Evolutionary conservation across 2,797 vertebrate genomes (phyloP), one percentile per base, ranked within the genome.

Genomic region (Argentina silus): DNA sequence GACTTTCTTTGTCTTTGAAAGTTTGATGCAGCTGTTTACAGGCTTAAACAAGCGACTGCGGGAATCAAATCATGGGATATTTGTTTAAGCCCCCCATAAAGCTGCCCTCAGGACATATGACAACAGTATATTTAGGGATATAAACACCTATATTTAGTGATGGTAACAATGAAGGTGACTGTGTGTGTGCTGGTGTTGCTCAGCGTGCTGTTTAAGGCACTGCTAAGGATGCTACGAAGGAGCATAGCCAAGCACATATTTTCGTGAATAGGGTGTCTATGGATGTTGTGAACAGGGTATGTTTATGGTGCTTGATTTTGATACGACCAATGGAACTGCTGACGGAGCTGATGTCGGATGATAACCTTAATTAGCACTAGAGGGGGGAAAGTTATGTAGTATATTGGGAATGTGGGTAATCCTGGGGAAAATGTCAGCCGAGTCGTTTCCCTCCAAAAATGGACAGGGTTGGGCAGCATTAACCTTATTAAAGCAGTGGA

Each of bases 11-110:
- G 61, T 42, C 61, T 66, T 67, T 61, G 2, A 7, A 59, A 68
- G 27, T 36, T 62, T 56, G 45, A 79, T 60, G 47, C 74, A 76
- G 70, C 73, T 60, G 68, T 63, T 74, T 48, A 57, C 66, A 0
- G 51, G 65, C 3, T 76, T 45, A 69, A 69, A 72, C 11, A 2
- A 48, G 69, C 1, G 15, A 12, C 36, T 57, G 14, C 60, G 1
- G 44, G 14, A 73, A 67, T 56, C 12, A 62, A 9, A 74, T 67
- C 36, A 42, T 4, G 14, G 8, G 42, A 47, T 11, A 64, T 64
- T 64, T 17, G 9, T n/a, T 44, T 44, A 9, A 2, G 51, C 9
- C 14, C 48, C n/a, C n/a, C n/a, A n/a, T 23, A 43, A 23, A 65
- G 48, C 7, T 48, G n/a, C 14, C 21, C 47, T 15, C 17, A 47